Conservation (phyloP, 2,797 vertebrate genomes). For the Rhinophrynus dorsalis region DNA sequence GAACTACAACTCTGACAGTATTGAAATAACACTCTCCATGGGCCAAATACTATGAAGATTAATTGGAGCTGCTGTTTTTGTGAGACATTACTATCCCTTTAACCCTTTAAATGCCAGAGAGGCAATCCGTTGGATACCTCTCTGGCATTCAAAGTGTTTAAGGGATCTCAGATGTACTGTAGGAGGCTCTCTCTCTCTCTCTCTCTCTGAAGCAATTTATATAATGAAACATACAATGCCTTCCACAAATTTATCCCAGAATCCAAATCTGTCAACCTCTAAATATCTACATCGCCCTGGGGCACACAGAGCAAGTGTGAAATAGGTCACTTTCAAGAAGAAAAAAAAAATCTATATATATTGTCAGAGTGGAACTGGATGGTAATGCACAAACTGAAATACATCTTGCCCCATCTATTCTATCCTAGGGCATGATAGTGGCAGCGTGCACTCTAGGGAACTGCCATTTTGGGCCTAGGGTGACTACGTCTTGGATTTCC, state of each 20-base stretch:
- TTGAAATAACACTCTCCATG: no score
- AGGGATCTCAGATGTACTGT: conserved; percentile 42
- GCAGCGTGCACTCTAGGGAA: no score
- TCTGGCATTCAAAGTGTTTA: no score
- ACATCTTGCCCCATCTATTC: background rate
- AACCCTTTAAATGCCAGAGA: no score
- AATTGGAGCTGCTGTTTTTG: no score
- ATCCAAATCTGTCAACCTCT: background rate
- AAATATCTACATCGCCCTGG: conserved; percentile 18
- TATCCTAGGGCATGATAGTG: background rate
- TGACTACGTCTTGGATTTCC: no score
- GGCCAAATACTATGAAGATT: no score
- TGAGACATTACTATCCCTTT: no score
- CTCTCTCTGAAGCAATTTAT: background rate
- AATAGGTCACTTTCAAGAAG: conserved; percentile 12
- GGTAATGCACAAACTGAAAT: no score
- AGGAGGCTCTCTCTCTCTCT: conserved; percentile 20
- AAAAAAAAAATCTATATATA: background rate
- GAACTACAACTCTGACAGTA: no score
- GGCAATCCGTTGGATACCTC: no score
- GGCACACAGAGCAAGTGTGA: background rate
- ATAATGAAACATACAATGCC: background rate
- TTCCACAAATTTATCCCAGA: background rate
- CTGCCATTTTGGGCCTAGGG: no score
- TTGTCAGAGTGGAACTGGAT: background rate